Conservation (phyloP, 2,888 invertebrate genomes). For the Quadroppia sp. region DNA sequence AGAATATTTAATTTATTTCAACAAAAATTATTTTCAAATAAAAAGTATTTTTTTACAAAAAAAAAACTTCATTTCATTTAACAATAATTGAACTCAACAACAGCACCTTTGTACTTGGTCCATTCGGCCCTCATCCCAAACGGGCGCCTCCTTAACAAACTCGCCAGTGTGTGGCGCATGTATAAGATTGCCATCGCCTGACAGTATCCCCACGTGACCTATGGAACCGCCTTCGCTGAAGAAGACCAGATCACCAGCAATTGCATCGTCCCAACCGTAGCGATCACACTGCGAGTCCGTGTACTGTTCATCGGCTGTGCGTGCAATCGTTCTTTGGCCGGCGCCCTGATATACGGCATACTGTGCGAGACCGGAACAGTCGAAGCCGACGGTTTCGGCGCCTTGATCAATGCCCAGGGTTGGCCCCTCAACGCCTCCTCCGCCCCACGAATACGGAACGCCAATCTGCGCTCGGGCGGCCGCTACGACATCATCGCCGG, state of each 20-base stretch:
- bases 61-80: too few species aligned
- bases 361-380: conserved; percentile 26
- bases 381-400: conserved; percentile 11
- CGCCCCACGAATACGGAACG: conserved; percentile 24
- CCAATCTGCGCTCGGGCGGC: conserved; percentile 18
- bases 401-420: not conserved
- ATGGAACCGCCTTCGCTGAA: conserved; percentile 28
- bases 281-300: not conserved
- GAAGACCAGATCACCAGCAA: conserved; percentile 17
- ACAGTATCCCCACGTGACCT: conserved; percentile 2
- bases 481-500: not conserved
- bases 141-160: not conserved
- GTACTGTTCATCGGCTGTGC: conserved; percentile 6
- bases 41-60: too few species aligned
- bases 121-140: not conserved
- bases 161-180: conserved; percentile 23
- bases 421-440: not conserved
- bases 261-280: not conserved
- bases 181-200: not conserved
- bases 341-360: conserved; percentile 28
- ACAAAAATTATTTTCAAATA: too few species aligned
- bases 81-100: too few species aligned
- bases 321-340: not conserved
- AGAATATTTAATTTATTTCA: too few species aligned
- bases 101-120: not conserved